phyloP scores from a whole-genome alignment of 2,888 invertebrate species.

The Cantharis rufa region DNA sequence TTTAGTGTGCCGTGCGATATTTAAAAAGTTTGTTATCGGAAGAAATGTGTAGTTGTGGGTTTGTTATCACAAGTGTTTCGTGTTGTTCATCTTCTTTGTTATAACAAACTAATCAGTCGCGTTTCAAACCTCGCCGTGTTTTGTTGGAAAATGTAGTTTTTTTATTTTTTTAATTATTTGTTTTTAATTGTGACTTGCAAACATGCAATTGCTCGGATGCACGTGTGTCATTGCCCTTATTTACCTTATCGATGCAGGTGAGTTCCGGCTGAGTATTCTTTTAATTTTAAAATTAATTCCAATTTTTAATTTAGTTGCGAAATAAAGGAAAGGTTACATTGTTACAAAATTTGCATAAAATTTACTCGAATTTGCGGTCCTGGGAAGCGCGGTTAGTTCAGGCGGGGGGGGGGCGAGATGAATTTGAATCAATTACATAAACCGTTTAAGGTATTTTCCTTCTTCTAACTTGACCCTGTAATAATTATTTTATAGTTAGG shows the following conservation, averaged over 20 bases:
- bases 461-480: conserved; percentile 3
- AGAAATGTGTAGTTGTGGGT: background rate
- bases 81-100: background rate
- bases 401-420: background rate
- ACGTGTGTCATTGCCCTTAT: conserved; percentile 22
- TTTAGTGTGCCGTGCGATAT: conserved; percentile 1
- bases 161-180: background rate
- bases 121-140: background rate
- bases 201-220: conserved; percentile 19
- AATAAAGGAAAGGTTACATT: background rate
- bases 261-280: background rate
- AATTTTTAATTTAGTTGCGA: background rate
- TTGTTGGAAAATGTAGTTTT: background rate
- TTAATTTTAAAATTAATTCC: background rate
- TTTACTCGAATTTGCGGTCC: background rate
- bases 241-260: conserved; percentile 10
- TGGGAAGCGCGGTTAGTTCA: background rate
- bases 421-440: background rate
- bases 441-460: background rate
- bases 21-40: background rate
- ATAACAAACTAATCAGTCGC: conserved; percentile 21
- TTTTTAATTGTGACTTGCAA: conserved; percentile 11
- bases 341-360: background rate
- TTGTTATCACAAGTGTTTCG: background rate
- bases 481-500: background rate